Conservation (phyloP, 2,797 vertebrate genomes). For the Spatula versicolor region DNA sequence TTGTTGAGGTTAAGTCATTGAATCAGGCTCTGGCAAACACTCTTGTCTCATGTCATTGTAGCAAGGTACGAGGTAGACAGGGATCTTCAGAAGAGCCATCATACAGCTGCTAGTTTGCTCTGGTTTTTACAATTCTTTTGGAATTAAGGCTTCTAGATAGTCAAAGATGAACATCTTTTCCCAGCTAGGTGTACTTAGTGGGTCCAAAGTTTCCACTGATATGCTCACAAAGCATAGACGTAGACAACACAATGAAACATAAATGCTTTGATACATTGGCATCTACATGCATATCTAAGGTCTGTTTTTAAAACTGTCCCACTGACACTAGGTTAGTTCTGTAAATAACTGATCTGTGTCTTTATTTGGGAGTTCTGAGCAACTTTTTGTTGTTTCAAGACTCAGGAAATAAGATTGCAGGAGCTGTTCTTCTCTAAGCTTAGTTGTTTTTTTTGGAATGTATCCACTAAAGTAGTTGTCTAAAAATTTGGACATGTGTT, state of each 20-base stretch:
- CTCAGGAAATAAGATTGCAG: background rate
- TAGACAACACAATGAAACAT: background rate
- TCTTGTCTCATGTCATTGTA: background rate
- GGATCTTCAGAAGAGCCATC: background rate
- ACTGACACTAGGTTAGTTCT: background rate
- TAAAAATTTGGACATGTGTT: background rate
- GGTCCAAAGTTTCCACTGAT: background rate
- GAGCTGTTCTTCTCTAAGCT: background rate
- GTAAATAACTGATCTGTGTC: background rate
- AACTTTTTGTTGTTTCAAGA: background rate
- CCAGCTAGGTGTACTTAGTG: background rate
- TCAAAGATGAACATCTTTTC: background rate
- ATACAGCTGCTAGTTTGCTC: background rate
- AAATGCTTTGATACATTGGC: background rate
- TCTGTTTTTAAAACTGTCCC: background rate
- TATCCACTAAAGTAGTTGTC: background rate
- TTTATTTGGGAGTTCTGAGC: background rate
- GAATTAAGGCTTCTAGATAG: background rate
- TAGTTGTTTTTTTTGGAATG: background rate
- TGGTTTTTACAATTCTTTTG: background rate
- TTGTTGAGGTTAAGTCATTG: background rate
- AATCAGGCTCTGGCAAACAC: background rate
- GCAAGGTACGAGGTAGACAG: background rate
- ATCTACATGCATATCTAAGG: background rate
- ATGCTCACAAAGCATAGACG: background rate